Conservation (phyloP, 2,113 vertebrate genomes). For the Agelaius phoeniceus region DNA sequence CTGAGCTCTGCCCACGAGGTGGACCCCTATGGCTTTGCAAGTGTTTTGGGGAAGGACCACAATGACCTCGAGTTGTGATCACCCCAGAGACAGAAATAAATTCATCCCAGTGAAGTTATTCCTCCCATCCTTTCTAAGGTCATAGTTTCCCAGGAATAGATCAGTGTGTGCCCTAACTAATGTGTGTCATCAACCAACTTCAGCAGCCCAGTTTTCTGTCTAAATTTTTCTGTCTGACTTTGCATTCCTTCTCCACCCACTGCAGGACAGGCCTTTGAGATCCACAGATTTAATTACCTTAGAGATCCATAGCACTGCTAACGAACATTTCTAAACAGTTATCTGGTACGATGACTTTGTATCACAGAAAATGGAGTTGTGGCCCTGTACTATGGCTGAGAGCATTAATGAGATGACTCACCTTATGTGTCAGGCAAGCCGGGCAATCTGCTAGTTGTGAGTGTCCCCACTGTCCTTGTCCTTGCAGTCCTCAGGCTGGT, state of each 20-base stretch:
- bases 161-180: neutral
- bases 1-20: neutral
- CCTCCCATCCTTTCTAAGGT: neutral
- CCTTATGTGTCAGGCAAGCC: conserved; percentile 3
- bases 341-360: neutral
- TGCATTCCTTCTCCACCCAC: neutral
- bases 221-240: neutral
- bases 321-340: neutral
- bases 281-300: neutral
- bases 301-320: neutral
- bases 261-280: neutral
- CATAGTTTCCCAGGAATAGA: neutral
- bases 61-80: neutral
- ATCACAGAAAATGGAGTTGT: neutral
- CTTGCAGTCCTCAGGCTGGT: conserved; percentile 20
- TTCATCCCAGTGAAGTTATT: neutral
- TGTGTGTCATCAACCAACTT: neutral
- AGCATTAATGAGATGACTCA: neutral
- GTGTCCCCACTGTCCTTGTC: neutral
- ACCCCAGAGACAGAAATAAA: neutral
- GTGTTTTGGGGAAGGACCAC: neutral
- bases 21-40: neutral
- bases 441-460: conserved; percentile 9
- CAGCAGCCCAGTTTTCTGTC: neutral
- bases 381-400: neutral